These are phyloP conservation scores for Sinohyriopsis cumingii DNA, from an alignment of 2,888 invertebrate genomes.

Conservation along the genomic window DNA sequence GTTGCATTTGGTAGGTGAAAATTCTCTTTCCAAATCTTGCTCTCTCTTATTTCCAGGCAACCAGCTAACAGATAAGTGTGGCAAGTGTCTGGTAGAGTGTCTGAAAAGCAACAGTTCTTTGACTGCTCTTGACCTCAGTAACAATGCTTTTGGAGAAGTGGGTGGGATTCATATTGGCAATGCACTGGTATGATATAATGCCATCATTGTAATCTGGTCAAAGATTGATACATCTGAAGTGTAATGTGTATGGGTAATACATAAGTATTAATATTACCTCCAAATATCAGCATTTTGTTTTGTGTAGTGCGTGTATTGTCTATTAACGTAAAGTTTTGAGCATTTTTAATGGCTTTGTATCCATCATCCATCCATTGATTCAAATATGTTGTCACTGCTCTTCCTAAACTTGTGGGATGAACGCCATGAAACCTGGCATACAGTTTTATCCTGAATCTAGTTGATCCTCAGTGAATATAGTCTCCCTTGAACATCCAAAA, in stretches of 20 bases:
- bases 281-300: background rate
- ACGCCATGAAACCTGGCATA: no score
- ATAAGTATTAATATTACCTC: background rate
- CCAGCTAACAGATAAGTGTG: conserved; percentile 61
- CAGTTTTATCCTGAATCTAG: no score
- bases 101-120: conserved; percentile 64
- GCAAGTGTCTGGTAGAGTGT: conserved; percentile 55
- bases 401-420: no score
- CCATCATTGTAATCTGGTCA: background rate
- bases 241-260: background rate
- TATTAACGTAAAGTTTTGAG: background rate
- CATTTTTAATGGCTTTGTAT: no score
- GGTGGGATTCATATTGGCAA: conserved; percentile 61
- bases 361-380: no score
- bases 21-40: background rate
- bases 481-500: no score
- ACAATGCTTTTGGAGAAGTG: conserved; percentile 63
- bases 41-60: conserved; percentile 50
- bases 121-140: conserved; percentile 63
- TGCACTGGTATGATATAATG: conserved; percentile 57
- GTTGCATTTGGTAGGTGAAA: no score
- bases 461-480: no score
- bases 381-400: no score
- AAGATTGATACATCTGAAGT: background rate
- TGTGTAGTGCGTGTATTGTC: background rate